These are phyloP conservation scores for Podarcis raffonei DNA, from an alignment of 2,113 vertebrate genomes.

Conservation along the genomic window DNA sequence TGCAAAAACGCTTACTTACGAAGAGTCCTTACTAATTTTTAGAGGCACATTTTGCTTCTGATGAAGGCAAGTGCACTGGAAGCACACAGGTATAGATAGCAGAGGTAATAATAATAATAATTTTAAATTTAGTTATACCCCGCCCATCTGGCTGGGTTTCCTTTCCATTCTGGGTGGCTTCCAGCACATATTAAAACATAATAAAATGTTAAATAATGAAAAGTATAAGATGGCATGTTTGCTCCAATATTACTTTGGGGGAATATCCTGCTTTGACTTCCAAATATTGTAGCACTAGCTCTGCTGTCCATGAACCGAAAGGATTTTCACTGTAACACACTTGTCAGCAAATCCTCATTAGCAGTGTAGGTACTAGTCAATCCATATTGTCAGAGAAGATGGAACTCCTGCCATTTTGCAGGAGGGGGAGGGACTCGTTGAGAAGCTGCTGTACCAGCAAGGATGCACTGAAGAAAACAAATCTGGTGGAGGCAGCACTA, in stretches of 20 bases:
- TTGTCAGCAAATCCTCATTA: slow-evolving; percentile 5
- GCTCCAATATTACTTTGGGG: neutral
- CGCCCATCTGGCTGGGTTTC: too few species aligned
- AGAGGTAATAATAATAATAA: too few species aligned
- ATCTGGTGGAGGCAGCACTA: neutral
- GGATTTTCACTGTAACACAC: neutral
- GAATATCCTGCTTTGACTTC: neutral
- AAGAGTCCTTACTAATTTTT: neutral
- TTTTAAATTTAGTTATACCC: too few species aligned
- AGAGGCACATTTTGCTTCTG: fast-evolving
- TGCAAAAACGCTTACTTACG: slow-evolving; percentile 9
- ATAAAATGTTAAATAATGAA: too few species aligned
- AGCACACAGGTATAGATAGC: too few species aligned
- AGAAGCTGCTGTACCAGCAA: neutral
- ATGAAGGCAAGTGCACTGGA: neutral
- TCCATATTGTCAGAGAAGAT: neutral
- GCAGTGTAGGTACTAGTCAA: neutral
- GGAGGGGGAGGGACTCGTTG: neutral
- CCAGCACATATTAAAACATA: too few species aligned
- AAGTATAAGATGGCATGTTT: neutral
- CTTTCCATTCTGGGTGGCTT: too few species aligned
- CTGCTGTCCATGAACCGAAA: neutral
- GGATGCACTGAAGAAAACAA: neutral
- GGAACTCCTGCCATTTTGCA: neutral
- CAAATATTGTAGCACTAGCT: neutral